Base-by-base conservation (phyloP, 1,140 invertebrate species). In the Papilio polytes region DNA sequence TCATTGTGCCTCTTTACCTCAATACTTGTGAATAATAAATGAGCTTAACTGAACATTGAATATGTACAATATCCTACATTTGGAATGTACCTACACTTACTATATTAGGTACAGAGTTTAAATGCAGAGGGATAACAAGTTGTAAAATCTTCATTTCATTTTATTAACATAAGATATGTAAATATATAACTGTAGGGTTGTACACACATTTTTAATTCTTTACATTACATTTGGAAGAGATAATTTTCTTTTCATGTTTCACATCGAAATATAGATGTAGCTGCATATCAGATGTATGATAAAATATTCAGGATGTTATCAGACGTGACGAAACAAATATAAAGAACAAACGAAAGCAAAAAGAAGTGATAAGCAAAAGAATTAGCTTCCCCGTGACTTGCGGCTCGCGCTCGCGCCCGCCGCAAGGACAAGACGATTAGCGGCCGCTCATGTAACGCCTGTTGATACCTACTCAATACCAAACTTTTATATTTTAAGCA, bases 371-470 rank as follows among this genome's bases (percentile, higher is more conserved):
- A 78, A 66, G 36, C 76, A 44, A 46, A 56, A 63, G 77, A 63
- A 78, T 63, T 63, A 51, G 56, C 77, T 66, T 56, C 74, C 48
- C 20, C 44, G 4, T 59, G 74, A 51, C 74, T 66, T 13, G 26
- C 63, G 63, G 22, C 26, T 13, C 59, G 44, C 41, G 53, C 63
- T 51, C 63, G 46, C 31, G 73, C 63, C 83, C 48, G 46, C 46
- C 72, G 73, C 83, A 85, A 85, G 84, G 84, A 81, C 84, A 41
- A 59, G 31, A n/a, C 36, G 79, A 82, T 85, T 82, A 82, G 81
- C 73, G 41, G 13, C 80, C 20, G 59, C 81, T 74, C 20, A 41
- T 26, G 63, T 56, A 51, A 80, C 59, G 59, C 59, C 46, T 76
- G 44, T 41, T 73, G 56, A 79, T 36, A 77, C 63, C 63, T 81